Conservation (phyloP, 2,113 vertebrate species). For the Microtus montanus region DNA sequence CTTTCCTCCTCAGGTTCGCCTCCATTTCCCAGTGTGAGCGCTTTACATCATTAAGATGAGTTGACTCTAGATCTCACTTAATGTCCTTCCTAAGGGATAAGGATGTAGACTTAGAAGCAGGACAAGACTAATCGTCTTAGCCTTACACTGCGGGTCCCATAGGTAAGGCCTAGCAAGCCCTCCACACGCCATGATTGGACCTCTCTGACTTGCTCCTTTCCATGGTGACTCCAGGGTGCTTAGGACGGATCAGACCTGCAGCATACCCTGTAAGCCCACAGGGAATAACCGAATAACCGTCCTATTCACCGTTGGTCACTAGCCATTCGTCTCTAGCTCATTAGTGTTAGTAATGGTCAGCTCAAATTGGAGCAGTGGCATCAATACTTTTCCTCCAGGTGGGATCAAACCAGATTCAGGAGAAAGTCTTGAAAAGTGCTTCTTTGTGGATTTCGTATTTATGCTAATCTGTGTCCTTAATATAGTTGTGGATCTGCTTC, state of each 20-base stretch:
- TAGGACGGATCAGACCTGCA: neutral
- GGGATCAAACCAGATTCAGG: neutral
- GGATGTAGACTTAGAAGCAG: slow-evolving; percentile 35
- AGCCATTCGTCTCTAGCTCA: neutral
- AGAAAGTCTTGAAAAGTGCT: neutral
- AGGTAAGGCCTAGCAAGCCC: slow-evolving; percentile 49
- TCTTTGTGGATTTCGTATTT: neutral
- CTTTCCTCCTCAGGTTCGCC: slow-evolving; percentile 53
- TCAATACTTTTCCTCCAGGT: neutral
- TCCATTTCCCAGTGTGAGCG: slow-evolving; percentile 40
- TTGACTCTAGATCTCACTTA: slow-evolving; percentile 23
- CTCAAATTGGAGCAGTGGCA: neutral
- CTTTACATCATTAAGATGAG: slow-evolving; percentile 36
- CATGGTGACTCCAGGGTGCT: neutral
- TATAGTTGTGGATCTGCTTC: neutral
- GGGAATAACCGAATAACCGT: too few species aligned
- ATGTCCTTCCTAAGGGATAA: slow-evolving; percentile 17
- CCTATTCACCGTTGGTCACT: neutral
- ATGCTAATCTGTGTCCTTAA: slow-evolving; percentile 14
- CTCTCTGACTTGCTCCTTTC: neutral
- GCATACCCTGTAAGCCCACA: neutral
- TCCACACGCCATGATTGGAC: neutral
- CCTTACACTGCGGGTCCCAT: neutral
- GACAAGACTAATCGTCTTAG: slow-evolving; percentile 34
- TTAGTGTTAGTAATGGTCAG: neutral